Conservation (phyloP, 2,797 vertebrate species). For the Oryzias sinensis region DNA sequence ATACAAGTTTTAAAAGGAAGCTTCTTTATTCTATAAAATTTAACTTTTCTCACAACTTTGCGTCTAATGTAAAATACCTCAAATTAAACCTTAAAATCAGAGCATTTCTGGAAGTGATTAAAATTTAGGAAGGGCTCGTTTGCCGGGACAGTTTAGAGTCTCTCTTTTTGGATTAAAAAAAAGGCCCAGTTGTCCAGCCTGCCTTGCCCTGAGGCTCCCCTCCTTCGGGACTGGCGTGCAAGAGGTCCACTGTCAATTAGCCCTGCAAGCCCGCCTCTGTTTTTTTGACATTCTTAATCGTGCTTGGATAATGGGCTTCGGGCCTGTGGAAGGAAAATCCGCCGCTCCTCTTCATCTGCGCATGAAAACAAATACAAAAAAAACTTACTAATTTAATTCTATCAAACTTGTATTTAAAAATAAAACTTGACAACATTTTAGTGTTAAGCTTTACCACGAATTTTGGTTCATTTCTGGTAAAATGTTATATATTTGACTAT, state of each 20-base stretch:
- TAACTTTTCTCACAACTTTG: too few relatives aligned
- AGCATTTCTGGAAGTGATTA: background rate
- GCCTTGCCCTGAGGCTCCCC: conserved; percentile 56
- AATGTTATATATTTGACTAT: too few relatives aligned
- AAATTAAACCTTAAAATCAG: too few relatives aligned
- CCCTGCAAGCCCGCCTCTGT: conserved; percentile 51
- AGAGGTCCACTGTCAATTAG: conserved; percentile 75
- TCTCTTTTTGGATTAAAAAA: conserved; percentile 60
- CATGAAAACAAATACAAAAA: too few relatives aligned
- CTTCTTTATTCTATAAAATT: too few relatives aligned
- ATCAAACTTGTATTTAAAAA: too few relatives aligned
- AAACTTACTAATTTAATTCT: too few relatives aligned
- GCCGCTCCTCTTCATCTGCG: background rate
- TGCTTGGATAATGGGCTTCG: conserved; percentile 40
- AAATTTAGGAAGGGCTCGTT: conserved; percentile 22
- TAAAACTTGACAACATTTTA: too few relatives aligned
- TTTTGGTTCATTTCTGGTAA: too few relatives aligned
- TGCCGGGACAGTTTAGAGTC: conserved; percentile 42
- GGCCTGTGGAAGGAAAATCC: conserved; percentile 14
- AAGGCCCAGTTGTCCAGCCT: conserved; percentile 59
- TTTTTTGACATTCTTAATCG: conserved; percentile 45
- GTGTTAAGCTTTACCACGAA: too few relatives aligned
- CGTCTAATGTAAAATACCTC: too few relatives aligned
- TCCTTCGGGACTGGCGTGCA: conserved; percentile 79
- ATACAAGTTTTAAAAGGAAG: too few relatives aligned